phyloP scores from a whole-genome alignment of 92 coral and sea anemone species.

The Desmophyllum pertusum region DNA sequence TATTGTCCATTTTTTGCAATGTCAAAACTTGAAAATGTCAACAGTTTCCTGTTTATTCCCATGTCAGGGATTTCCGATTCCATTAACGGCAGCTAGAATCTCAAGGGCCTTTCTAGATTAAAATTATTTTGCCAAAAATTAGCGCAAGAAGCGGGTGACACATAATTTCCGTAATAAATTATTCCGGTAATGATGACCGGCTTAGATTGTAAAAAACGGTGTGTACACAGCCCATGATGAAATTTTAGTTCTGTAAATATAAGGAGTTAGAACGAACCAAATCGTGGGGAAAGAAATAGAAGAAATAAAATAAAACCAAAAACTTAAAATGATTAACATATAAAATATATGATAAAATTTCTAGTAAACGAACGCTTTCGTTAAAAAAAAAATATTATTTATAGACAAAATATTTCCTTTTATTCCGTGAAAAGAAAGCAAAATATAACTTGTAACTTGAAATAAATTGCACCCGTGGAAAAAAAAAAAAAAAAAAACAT shows the following conservation, averaged over 20 bases:
- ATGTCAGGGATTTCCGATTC: neutral
- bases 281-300: neutral
- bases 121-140: neutral
- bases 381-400: too few relatives aligned
- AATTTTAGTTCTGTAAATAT: neutral
- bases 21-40: neutral
- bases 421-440: too few relatives aligned
- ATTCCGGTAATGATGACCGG: neutral
- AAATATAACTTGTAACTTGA: too few relatives aligned
- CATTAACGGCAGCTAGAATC: neutral
- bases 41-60: neutral
- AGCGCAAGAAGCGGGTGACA: neutral
- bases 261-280: neutral
- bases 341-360: too few relatives aligned
- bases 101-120: neutral
- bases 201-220: neutral
- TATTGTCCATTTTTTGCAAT: neutral
- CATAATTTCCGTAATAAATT: conserved; percentile 13
- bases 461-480: too few relatives aligned
- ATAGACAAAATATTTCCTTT: too few relatives aligned
- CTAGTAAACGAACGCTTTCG: too few relatives aligned
- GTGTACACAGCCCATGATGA: neutral
- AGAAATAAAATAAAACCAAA: neutral
- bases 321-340: too few relatives aligned
- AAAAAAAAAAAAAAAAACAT: too few relatives aligned